These are phyloP conservation scores for Sweltsa coloradensis DNA, from an alignment of 1,140 invertebrate genomes.

Conservation along the genomic window DNA sequence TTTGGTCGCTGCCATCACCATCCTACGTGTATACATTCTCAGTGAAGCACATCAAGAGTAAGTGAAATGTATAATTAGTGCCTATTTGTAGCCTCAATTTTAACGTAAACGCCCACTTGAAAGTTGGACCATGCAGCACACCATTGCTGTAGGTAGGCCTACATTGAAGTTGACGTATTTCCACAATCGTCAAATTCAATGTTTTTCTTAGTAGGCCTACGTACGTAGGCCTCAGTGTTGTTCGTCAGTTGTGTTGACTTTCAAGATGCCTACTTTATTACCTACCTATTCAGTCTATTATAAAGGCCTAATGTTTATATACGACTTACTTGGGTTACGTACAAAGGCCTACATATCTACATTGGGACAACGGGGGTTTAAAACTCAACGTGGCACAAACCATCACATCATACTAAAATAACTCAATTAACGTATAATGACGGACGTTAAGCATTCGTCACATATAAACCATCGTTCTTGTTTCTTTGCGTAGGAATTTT, in stretches of 20 bases:
- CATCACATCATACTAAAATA: background rate
- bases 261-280: too few relatives aligned
- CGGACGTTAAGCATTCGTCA: background rate
- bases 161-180: too few relatives aligned
- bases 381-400: background rate
- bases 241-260: too few relatives aligned
- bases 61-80: conserved; percentile 8
- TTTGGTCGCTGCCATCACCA: conserved; percentile 26
- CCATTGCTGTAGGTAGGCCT: too few relatives aligned
- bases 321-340: too few relatives aligned
- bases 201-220: too few relatives aligned
- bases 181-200: too few relatives aligned
- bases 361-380: background rate
- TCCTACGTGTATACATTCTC: conserved; percentile 32
- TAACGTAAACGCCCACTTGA: background rate
- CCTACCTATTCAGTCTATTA: too few relatives aligned
- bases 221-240: too few relatives aligned
- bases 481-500: background rate
- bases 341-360: too few relatives aligned
- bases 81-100: background rate
- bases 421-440: background rate
- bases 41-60: conserved; percentile 19
- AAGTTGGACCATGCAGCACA: too few relatives aligned
- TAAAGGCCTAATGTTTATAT: too few relatives aligned
- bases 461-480: background rate